A percentile compares a stretch with the other conserved stretches of the same genome.
Evolutionary conservation across 2,113 vertebrate genomes (phyloP).

Genomic region (Ondatra zibethicus): DNA sequence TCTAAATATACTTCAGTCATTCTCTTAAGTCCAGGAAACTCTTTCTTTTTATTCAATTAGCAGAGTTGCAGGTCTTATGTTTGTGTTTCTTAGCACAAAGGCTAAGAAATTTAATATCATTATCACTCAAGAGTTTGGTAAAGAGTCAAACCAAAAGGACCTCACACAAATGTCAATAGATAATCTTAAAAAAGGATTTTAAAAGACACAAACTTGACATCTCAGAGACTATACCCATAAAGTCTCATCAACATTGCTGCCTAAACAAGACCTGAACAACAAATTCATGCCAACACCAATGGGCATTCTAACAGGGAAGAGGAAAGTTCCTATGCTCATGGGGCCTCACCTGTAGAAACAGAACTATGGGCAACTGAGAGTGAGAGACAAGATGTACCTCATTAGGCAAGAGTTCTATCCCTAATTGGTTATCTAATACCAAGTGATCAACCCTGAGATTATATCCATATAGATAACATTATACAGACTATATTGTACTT

Average conservation of each 20-base stretch:
- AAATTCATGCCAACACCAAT: background rate
- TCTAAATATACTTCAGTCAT: background rate
- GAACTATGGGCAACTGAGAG: background rate
- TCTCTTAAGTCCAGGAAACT: background rate
- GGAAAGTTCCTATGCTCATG: background rate
- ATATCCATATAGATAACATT: background rate
- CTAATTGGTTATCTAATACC: background rate
- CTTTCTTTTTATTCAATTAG: background rate
- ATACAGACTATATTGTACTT: background rate
- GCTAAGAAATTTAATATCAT: background rate
- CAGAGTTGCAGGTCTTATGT: background rate
- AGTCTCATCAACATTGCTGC: too few relatives aligned
- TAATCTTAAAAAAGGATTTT: background rate
- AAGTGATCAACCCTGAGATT: background rate
- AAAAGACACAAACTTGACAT: background rate
- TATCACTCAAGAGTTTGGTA: background rate
- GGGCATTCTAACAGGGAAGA: background rate
- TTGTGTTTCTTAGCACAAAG: background rate
- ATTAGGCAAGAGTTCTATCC: background rate
- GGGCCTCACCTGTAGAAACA: background rate
- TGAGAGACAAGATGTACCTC: background rate
- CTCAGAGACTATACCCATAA: too few relatives aligned
- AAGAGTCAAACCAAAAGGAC: background rate
- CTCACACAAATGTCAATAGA: background rate
- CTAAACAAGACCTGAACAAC: background rate